phyloP scores from a whole-genome alignment of 2,113 vertebrate species.

The Dendropsophus ebraccatus region DNA sequence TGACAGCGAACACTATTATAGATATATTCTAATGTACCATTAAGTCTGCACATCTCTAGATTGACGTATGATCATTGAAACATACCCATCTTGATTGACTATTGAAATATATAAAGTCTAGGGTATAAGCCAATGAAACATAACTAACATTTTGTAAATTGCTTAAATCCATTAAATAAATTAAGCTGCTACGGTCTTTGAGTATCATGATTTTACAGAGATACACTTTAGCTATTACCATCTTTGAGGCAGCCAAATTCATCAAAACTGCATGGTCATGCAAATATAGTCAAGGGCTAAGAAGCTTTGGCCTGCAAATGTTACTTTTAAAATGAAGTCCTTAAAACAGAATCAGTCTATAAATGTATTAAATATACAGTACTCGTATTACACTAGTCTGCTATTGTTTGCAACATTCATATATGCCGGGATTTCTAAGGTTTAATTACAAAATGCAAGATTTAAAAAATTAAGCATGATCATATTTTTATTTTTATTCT shows the following conservation, averaged over 20 bases:
- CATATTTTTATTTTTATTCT: too few relatives aligned
- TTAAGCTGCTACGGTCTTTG: slow-evolving; percentile 64
- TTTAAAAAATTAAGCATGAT: background rate
- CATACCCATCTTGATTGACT: slow-evolving; percentile 63
- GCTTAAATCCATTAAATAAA: slow-evolving; percentile 75
- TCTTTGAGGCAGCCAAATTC: slow-evolving; percentile 65
- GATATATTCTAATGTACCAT: slow-evolving; percentile 69
- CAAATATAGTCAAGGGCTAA: slow-evolving; percentile 55
- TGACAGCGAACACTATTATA: slow-evolving; percentile 68
- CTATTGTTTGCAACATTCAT: background rate
- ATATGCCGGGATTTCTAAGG: background rate
- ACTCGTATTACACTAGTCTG: background rate
- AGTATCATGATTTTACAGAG: slow-evolving; percentile 67
- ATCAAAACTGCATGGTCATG: slow-evolving; percentile 61
- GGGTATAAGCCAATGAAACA: slow-evolving; percentile 60
- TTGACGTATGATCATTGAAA: slow-evolving; percentile 63
- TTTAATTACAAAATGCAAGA: background rate
- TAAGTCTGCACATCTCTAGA: slow-evolving; percentile 67
- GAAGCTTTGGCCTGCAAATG: fast-evolving
- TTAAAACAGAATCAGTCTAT: slow-evolving; percentile 24
- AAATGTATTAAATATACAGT: background rate
- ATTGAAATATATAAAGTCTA: slow-evolving; percentile 63
- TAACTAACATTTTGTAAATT: slow-evolving; percentile 69
- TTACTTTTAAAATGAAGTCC: slow-evolving; percentile 42
- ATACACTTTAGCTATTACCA: slow-evolving; percentile 72